A percentile compares a stretch with the other conserved stretches of the same genome.
phyloP scores from a whole-genome alignment of 2,113 vertebrate genomes.

The Ifrita kowaldi region DNA sequence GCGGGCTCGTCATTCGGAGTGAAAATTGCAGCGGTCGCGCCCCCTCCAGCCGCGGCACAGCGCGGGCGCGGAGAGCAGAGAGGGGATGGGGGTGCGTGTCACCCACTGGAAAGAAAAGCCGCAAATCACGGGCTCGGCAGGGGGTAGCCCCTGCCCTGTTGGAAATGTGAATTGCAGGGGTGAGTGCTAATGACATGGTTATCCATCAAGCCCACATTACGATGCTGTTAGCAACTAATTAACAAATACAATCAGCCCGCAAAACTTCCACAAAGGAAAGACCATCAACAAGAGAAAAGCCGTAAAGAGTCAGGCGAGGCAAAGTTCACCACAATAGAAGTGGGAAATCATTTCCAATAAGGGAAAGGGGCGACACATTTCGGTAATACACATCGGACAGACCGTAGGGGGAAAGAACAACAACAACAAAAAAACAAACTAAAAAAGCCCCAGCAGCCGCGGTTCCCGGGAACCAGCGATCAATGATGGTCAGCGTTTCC shows the following conservation, averaged over 20 bases:
- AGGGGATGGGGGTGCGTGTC: not conserved
- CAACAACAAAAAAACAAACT: not conserved
- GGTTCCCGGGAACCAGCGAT: not conserved
- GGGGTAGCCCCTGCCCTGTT: conserved; percentile 43
- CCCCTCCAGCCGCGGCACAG: not conserved
- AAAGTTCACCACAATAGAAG: conserved; percentile 27
- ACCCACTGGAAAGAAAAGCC: not conserved
- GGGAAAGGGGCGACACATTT: not conserved
- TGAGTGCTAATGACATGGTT: conserved; percentile 72
- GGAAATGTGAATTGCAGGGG: conserved; percentile 61
- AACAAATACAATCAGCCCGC: conserved; percentile 74
- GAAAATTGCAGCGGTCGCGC: not conserved
- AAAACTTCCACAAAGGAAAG: conserved; percentile 66
- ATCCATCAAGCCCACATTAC: conserved; percentile 77
- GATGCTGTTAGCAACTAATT: conserved; percentile 82
- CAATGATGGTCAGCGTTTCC: not conserved
- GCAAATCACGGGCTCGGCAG: conserved; percentile 54
- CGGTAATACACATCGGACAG: conserved; percentile 48
- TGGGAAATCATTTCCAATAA: conserved; percentile 9
- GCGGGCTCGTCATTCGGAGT: not conserved
- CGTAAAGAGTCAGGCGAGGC: conserved; percentile 30
- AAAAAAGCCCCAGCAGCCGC: accelerated
- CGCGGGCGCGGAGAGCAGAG: not conserved
- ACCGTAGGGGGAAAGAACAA: not conserved
- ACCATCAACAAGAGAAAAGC: conserved; percentile 56